Evolutionary conservation across 2,113 vertebrate genomes (phyloP).

Genomic region (Dipodomys spectabilis): DNA sequence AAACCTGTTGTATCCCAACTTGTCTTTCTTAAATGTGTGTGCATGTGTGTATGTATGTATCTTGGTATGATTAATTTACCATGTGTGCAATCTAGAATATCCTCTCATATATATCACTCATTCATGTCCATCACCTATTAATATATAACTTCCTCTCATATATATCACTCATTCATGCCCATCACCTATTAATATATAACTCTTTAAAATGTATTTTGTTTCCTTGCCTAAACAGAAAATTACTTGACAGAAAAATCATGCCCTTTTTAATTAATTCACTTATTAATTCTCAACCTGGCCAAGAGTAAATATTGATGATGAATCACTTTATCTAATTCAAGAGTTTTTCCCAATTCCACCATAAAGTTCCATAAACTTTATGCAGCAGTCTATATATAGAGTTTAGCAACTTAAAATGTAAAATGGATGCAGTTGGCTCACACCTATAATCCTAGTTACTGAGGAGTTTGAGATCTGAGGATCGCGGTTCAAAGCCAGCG

Average conservation of each 20-base stretch:
- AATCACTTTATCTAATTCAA: not conserved
- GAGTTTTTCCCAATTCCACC: not conserved
- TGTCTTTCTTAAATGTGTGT: not conserved
- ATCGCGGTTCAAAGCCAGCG: too few species aligned
- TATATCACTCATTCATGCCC: not conserved
- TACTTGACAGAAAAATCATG: not conserved
- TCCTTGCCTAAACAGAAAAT: not conserved
- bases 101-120: not conserved
- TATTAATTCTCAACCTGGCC: not conserved
- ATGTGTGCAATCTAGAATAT: not conserved
- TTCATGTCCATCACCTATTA: not conserved
- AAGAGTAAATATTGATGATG: not conserved
- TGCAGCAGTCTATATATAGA: not conserved
- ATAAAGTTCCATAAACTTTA: not conserved
- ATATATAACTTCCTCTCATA: not conserved
- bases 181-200: not conserved
- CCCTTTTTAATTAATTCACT: not conserved
- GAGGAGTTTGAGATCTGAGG: too few species aligned
- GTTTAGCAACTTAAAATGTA: too few species aligned
- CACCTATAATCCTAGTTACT: too few species aligned
- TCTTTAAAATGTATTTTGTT: not conserved
- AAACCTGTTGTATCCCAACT: not conserved
- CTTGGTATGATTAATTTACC: not conserved
- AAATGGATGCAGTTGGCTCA: too few species aligned
- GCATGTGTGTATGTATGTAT: too few species aligned